Evolutionary conservation across 2,113 vertebrate genomes (phyloP).

Genomic region (Platanista minor): DNA sequence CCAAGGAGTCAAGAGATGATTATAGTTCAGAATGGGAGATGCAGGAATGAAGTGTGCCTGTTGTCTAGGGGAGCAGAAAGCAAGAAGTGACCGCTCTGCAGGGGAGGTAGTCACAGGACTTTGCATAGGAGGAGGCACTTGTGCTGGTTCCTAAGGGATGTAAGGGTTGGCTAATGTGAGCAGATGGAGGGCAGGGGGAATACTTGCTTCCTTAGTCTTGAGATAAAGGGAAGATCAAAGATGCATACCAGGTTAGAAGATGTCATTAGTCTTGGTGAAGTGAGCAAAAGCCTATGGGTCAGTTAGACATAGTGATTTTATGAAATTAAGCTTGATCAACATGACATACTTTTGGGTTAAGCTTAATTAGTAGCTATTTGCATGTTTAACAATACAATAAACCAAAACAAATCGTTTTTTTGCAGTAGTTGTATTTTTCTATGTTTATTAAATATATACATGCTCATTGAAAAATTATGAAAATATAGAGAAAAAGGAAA

Average conservation of each 20-base stretch:
- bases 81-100: background rate
- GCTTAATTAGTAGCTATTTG: background rate
- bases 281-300: background rate
- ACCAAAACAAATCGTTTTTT: background rate
- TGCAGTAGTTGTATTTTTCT: background rate
- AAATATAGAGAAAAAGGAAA: background rate
- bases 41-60: background rate
- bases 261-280: background rate
- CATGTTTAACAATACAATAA: background rate
- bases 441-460: background rate
- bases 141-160: background rate
- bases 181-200: background rate
- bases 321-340: slow-evolving; percentile 18
- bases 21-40: background rate
- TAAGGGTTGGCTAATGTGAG: background rate
- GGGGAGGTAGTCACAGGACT: background rate
- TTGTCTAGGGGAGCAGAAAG: background rate
- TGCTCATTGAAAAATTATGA: background rate
- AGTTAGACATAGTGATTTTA: background rate
- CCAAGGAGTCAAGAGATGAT: background rate
- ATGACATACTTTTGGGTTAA: background rate
- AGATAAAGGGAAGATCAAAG: background rate
- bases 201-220: background rate
- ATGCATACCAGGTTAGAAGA: background rate
- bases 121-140: background rate